These are phyloP conservation scores for Hippasteria phrygiana DNA, from an alignment of 53 echinoderm and acorn worm species.

Conservation along the genomic window DNA sequence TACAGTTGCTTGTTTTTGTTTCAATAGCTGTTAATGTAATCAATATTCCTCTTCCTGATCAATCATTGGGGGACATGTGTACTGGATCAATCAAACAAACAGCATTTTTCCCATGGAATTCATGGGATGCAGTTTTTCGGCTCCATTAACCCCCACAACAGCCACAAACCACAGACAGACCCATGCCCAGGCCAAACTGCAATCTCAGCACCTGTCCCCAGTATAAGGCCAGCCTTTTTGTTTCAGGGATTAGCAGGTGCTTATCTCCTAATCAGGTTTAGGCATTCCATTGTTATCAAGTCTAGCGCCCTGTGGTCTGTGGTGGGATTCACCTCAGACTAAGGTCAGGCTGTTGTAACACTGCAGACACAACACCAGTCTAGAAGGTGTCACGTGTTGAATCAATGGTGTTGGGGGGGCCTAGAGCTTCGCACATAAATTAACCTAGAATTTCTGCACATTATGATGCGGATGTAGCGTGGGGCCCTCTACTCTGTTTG, in stretches of 20 bases:
- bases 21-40: background rate
- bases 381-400: background rate
- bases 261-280: background rate
- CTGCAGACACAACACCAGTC: slow-evolving; percentile 27
- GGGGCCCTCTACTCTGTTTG: background rate
- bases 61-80: background rate
- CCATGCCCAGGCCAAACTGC: too few species aligned
- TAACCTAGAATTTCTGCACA: slow-evolving; percentile 26
- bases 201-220: background rate
- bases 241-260: background rate
- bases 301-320: background rate
- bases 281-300: background rate
- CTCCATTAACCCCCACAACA: background rate
- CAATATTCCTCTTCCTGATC: background rate
- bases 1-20: too few species aligned
- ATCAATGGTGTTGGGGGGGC: background rate
- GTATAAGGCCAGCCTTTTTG: background rate
- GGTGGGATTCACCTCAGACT: slow-evolving; percentile 11
- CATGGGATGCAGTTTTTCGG: background rate
- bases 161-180: background rate
- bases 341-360: background rate
- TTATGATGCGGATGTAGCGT: background rate
- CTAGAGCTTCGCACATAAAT: slow-evolving; percentile 9
- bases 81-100: background rate
- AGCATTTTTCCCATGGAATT: background rate